Conservation (phyloP, 92 coral and sea anemone species). For the Nematostella vectensis region DNA sequence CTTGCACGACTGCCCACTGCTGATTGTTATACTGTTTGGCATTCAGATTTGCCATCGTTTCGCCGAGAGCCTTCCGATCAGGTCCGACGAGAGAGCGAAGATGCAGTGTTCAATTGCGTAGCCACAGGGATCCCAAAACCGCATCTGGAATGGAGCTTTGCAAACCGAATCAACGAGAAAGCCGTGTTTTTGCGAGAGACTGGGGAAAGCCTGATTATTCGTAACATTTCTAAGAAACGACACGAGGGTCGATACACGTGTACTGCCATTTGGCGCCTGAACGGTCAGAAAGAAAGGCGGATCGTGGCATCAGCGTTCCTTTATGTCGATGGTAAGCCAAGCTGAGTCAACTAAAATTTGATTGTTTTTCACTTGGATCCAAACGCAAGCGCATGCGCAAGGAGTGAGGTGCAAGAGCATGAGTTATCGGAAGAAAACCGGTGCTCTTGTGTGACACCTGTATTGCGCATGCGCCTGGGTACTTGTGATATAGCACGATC, state of each 20-base stretch:
- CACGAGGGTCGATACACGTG: conserved; percentile 2
- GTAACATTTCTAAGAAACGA: background rate
- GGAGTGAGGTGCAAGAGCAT: no score
- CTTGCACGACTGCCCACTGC: no score
- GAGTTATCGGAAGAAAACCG: no score
- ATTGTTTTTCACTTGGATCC: no score
- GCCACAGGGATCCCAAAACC: conserved; percentile 2
- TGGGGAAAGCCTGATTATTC: background rate
- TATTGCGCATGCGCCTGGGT: no score
- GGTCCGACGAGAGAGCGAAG: background rate
- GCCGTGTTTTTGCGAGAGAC: no score
- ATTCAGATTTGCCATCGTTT: background rate
- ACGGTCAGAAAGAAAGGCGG: background rate
- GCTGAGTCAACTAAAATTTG: no score
- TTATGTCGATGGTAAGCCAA: background rate
- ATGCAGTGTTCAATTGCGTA: background rate
- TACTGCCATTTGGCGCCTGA: background rate
- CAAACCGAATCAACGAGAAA: background rate
- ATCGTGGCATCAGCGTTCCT: background rate
- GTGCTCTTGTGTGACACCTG: no score
- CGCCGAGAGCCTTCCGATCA: background rate
- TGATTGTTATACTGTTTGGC: no score
- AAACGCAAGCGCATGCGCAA: no score
- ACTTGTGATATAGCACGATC: no score
- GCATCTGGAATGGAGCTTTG: background rate